Evolutionary conservation across 1,140 invertebrate genomes (phyloP).

Genomic region (Philotrypesis tridentata): DNA sequence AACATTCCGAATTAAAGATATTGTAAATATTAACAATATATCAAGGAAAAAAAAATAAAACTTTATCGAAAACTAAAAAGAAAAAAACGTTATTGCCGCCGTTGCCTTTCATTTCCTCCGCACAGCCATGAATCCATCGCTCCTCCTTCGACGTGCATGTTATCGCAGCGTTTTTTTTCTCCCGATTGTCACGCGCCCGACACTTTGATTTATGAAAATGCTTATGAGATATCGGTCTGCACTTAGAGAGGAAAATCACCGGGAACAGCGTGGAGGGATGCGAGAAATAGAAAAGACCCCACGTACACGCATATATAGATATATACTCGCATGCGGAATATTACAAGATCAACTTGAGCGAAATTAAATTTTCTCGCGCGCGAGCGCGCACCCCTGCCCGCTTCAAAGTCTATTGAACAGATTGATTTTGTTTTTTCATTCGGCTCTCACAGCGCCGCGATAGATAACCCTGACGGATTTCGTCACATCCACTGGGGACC

Average conservation of each 20-base stretch:
- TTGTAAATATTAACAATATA: constrained; percentile 48
- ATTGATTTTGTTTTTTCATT: too few species aligned
- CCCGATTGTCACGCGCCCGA: background rate
- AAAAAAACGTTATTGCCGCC: background rate
- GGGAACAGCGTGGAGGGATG: background rate
- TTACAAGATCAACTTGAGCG: too few species aligned
- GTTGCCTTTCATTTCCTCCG: background rate
- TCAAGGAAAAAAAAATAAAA: constrained; percentile 40
- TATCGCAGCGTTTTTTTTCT: background rate
- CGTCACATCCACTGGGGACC: background rate
- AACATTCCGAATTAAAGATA: constrained; percentile 49
- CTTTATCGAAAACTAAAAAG: constrained; percentile 24
- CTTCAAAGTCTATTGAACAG: too few species aligned
- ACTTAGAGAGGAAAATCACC: background rate
- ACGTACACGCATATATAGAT: background rate
- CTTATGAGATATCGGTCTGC: background rate
- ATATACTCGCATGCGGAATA: background rate
- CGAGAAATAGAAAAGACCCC: too few species aligned
- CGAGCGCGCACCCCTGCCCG: too few species aligned
- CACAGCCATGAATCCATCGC: background rate
- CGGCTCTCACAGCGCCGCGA: too few species aligned
- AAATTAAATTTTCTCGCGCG: too few species aligned
- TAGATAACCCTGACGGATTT: too few species aligned
- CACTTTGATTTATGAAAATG: constrained; percentile 15
- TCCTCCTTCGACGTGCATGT: background rate